These are phyloP conservation scores for Bembecia ichneumoniformis DNA, from an alignment of 2,888 invertebrate species.

Conservation along the genomic window DNA sequence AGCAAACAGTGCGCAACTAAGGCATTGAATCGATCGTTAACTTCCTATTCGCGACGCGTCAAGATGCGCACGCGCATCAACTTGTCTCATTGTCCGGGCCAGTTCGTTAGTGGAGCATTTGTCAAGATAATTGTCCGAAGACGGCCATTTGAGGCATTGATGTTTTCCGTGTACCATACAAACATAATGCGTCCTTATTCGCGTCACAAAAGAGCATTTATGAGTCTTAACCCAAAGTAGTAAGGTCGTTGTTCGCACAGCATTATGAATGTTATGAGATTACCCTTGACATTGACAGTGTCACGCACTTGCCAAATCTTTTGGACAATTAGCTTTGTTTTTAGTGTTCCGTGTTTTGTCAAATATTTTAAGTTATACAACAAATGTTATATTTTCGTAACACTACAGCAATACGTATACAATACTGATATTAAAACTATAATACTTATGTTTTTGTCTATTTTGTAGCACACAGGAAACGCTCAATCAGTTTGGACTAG, in stretches of 20 bases:
- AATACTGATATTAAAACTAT: too few relatives aligned
- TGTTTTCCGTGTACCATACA: constrained; percentile 37
- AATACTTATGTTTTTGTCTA: too few relatives aligned
- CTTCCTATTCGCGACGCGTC: constrained; percentile 45
- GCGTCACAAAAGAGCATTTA: background rate
- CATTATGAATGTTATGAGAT: too few relatives aligned
- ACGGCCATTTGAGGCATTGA: constrained; percentile 43
- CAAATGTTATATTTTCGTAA: background rate
- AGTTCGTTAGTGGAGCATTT: constrained; percentile 61
- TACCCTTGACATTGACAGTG: constrained; percentile 53
- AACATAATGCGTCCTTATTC: constrained; percentile 1
- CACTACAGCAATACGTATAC: too few relatives aligned
- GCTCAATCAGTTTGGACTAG: too few relatives aligned
- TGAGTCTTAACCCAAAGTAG: background rate
- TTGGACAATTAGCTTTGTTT: constrained; percentile 26
- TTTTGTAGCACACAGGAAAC: too few relatives aligned
- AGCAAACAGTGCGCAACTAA: constrained; percentile 23
- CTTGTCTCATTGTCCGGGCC: constrained; percentile 35
- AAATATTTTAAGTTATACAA: background rate
- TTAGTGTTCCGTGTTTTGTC: background rate
- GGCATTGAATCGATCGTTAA: constrained; percentile 47
- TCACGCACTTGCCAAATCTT: constrained; percentile 34
- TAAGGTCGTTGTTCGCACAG: constrained; percentile 3
- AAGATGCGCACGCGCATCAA: constrained; percentile 34
- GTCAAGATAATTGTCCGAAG: constrained; percentile 61